phyloP scores from a whole-genome alignment of 2,113 vertebrate species.

The Periophthalmus modestus region DNA sequence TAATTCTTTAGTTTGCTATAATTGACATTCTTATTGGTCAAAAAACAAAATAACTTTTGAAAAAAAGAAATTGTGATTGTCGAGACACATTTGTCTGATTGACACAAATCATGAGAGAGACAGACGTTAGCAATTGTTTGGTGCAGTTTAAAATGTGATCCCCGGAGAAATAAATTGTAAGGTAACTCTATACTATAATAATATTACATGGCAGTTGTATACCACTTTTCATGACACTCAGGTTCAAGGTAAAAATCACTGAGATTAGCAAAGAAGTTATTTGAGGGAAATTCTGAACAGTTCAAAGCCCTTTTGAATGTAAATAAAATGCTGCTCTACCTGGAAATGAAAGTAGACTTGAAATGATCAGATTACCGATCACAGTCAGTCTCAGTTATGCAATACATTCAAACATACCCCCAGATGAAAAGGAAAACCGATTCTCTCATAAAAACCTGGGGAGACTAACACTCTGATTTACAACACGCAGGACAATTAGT shows the following conservation, averaged over 20 bases:
- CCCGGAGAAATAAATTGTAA: not conserved
- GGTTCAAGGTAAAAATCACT: too few relatives aligned
- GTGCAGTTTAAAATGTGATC: too few relatives aligned
- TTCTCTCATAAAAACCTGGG: conserved; percentile 69
- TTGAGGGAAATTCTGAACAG: too few relatives aligned
- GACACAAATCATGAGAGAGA: not conserved
- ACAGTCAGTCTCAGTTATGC: conserved; percentile 50
- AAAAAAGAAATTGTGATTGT: too few relatives aligned
- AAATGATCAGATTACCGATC: conserved; percentile 33
- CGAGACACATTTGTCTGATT: too few relatives aligned
- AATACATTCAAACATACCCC: conserved; percentile 53
- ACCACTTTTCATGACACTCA: too few relatives aligned
- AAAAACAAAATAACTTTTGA: too few relatives aligned
- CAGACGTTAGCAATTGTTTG: not conserved
- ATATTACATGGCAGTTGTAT: too few relatives aligned
- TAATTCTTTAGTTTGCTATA: too few relatives aligned
- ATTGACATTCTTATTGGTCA: too few relatives aligned
- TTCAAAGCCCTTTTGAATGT: too few relatives aligned
- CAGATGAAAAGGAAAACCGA: conserved; percentile 67
- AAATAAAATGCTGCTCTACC: not conserved
- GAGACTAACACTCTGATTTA: conserved; percentile 68
- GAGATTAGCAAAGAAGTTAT: too few relatives aligned
- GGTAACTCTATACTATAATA: not conserved
- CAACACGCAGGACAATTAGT: conserved; percentile 75
- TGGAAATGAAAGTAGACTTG: conserved; percentile 7